These are phyloP conservation scores for Heliocidaris tuberculata DNA, from an alignment of 35 echinoderm and acorn worm genomes.

Conservation along the genomic window DNA sequence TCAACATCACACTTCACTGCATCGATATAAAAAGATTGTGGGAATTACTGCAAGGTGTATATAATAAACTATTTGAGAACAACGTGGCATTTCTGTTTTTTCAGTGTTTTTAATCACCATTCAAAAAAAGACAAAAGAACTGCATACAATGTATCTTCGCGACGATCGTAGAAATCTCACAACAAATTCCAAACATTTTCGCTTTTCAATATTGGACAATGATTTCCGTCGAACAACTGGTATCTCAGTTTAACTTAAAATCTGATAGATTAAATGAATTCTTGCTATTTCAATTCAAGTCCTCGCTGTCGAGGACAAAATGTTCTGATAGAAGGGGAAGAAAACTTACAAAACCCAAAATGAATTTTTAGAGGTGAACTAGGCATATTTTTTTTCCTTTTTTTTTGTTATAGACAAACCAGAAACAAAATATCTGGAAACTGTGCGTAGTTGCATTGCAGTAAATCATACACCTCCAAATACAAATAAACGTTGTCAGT, in stretches of 20 bases:
- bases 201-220: neutral
- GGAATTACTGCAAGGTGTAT: too few relatives aligned
- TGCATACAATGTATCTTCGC: neutral
- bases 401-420: neutral
- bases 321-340: neutral
- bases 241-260: neutral
- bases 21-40: too few relatives aligned
- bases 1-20: neutral
- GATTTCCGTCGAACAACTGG: neutral
- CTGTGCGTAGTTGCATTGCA: neutral
- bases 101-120: neutral
- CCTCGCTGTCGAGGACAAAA: neutral
- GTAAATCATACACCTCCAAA: neutral
- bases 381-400: neutral
- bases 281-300: neutral
- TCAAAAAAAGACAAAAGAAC: constrained; percentile 18
- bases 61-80: neutral
- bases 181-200: neutral
- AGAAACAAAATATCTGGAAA: neutral
- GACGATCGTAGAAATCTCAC: neutral
- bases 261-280: neutral
- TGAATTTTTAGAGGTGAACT: neutral
- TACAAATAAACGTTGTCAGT: neutral
- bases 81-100: neutral
- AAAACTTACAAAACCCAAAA: neutral